These are phyloP conservation scores for Thysanoteuthis rhombus DNA, from an alignment of 2,888 invertebrate genomes.

Conservation along the genomic window DNA sequence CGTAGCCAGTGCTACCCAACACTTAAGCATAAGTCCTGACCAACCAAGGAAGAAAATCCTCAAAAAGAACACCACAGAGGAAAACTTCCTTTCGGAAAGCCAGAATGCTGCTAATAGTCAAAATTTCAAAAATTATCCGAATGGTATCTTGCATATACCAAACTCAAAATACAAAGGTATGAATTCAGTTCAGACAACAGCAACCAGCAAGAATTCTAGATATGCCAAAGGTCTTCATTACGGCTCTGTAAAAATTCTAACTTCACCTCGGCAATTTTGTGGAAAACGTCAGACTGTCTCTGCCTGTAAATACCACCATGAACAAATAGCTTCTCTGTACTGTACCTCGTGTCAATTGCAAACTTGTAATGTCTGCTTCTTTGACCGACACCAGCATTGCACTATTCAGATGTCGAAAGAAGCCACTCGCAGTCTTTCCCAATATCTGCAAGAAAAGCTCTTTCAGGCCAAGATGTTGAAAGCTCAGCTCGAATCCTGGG, in stretches of 20 bases:
- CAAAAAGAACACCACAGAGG: not conserved
- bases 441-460: not conserved
- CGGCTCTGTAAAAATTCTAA: not conserved
- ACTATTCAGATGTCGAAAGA: not conserved
- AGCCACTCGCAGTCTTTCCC: not conserved
- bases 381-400: not conserved
- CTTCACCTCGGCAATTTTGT: not conserved
- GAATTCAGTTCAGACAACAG: not conserved
- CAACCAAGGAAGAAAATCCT: too few relatives aligned
- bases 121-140: not conserved
- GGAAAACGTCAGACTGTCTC: not conserved
- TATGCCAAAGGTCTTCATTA: not conserved
- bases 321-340: not conserved
- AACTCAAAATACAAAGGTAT: not conserved
- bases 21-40: too few relatives aligned
- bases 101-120: not conserved
- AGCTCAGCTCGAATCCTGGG: not conserved
- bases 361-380: not conserved
- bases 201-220: not conserved
- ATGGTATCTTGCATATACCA: not conserved
- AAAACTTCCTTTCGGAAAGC: not conserved
- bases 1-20: not conserved
- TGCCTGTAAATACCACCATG: not conserved
- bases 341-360: not conserved
- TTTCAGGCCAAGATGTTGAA: not conserved